Conservation (phyloP, 2,113 vertebrate genomes). For the Equus quagga region DNA sequence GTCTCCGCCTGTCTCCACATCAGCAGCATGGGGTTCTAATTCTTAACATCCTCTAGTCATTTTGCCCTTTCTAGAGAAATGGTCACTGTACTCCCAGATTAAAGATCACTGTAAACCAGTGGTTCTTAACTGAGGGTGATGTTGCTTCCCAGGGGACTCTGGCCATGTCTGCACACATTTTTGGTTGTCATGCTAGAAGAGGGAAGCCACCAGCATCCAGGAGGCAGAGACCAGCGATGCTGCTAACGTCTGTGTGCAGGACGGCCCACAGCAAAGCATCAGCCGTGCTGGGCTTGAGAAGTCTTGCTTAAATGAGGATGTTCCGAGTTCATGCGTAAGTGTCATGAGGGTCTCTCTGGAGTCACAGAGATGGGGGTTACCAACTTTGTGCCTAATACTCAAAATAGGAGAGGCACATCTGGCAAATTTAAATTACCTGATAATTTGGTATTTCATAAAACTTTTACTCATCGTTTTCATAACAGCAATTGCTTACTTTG, state of each 20-base stretch:
- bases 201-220: background rate
- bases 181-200: background rate
- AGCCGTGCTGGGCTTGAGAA: background rate
- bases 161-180: background rate
- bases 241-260: background rate
- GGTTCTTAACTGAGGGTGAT: background rate
- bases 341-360: background rate
- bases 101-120: background rate
- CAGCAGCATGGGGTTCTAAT: background rate
- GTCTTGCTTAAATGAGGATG: background rate
- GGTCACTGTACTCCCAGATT: background rate
- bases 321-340: background rate
- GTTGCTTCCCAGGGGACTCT: background rate
- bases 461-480: background rate
- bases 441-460: constrained; percentile 31
- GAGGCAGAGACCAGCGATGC: background rate
- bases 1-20: background rate
- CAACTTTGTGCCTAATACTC: background rate
- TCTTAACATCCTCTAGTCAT: background rate
- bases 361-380: background rate
- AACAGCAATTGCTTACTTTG: background rate
- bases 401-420: background rate
- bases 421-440: background rate
- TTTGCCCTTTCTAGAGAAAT: background rate
- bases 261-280: background rate